Conservation (phyloP, 2,113 vertebrate species). For the Falco punctatus region DNA sequence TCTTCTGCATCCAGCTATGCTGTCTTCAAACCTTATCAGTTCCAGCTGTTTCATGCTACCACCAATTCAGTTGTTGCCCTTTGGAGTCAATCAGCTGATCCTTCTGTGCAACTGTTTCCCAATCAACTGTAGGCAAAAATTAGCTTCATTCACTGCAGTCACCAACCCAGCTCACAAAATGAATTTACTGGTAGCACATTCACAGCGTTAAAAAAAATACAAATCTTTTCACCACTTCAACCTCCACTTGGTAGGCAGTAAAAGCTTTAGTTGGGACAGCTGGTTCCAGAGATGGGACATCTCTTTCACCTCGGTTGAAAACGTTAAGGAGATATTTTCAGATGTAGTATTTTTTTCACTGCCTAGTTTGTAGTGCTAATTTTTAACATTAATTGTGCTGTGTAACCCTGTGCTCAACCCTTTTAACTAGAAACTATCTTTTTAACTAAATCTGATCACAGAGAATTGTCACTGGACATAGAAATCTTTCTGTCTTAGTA, state of each 20-base stretch:
- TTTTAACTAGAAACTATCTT: neutral
- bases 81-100: neutral
- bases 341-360: neutral
- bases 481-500: neutral
- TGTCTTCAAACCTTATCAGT: neutral
- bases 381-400: neutral
- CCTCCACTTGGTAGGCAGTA: neutral
- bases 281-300: neutral
- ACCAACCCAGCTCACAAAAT: neutral
- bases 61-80: neutral
- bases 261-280: neutral
- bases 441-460: neutral
- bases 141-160: neutral
- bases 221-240: neutral
- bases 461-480: neutral
- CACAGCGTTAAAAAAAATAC: neutral
- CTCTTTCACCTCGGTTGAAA: neutral
- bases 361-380: neutral
- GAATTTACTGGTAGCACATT: neutral
- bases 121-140: neutral
- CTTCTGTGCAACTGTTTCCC: neutral
- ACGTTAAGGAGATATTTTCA: neutral
- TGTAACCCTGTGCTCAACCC: neutral
- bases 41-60: neutral
- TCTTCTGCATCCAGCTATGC: neutral